Evolutionary conservation across 2,888 invertebrate genomes (phyloP), one percentile per base, ranked within the genome.

Genomic region (Entomobrya proxima): DNA sequence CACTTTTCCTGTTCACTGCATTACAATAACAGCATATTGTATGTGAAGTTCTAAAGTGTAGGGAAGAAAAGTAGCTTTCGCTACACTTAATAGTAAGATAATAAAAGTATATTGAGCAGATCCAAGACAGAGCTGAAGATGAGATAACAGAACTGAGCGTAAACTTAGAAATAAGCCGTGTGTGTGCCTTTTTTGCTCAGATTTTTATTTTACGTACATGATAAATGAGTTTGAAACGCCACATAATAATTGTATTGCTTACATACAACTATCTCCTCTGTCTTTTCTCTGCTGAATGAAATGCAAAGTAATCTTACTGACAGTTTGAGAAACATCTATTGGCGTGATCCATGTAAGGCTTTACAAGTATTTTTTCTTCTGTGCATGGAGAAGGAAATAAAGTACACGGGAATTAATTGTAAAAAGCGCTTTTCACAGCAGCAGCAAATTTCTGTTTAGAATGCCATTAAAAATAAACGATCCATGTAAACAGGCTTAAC

Each of bases 401-500:
- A 69, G 69, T 69, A 44, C 44, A 69, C 15, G 27, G 27, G 44
- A 69, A 69, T 69, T 69, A 69, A 69, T 69, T 69, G 69, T 69
- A 44, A n/a, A 35, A 27, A 52, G 52, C n/a, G 30, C 69, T 44
- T 24, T 7, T 44, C 44, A 24, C 69, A 52, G 24, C 50, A 52
- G 74, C 74, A 47, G 30, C 44, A 47, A 72, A 72, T n/a, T n/a
- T n/a, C n/a, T 72, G 72, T 47, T 74, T 74, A 32, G 52, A 52
- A 50, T 52, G 74, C 52, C 74, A 52, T 69, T 74, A 52, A 74
- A 74, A 52, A 21, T 52, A 74, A 74, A 74, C 74, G 50, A 74
- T 74, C 74, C 50, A 30, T 74, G 74, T 32, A 74, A 69, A 52
- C 50, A 52, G 50, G 11, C 27, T 15, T 47, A 50, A 72, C 24